Conservation (phyloP, 2,113 vertebrate genomes). For the Neoarius graeffei region DNA sequence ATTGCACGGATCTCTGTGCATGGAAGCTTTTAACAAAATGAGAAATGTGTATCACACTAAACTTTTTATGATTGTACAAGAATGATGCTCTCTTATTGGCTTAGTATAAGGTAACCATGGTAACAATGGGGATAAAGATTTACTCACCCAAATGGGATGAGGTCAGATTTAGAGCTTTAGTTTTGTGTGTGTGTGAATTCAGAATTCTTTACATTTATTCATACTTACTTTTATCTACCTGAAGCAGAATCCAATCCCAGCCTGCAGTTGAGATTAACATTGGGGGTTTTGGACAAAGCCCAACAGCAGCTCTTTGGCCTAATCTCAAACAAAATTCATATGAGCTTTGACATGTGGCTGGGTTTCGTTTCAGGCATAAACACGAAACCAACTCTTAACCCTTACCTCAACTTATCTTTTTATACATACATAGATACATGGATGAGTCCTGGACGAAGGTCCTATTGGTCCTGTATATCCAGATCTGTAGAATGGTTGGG, state of each 20-base stretch:
- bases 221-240: background rate
- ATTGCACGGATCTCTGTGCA: background rate
- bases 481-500: no score
- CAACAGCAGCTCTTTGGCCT: background rate
- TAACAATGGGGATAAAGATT: background rate
- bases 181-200: background rate
- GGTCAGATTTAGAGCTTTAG: background rate
- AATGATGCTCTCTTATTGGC: background rate
- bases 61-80: background rate
- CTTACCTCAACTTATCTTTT: background rate
- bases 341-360: background rate
- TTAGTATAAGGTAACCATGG: background rate
- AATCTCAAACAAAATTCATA: background rate
- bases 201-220: background rate
- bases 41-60: background rate
- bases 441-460: no score
- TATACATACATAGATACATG: no score
- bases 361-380: background rate
- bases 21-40: constrained; percentile 1
- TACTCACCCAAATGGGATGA: background rate
- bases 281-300: background rate
- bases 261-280: background rate
- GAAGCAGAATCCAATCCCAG: background rate
- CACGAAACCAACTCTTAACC: background rate
- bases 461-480: no score